Percentiles rank a stretch among this genome's conserved stretches.
Conservation (phyloP, 2,797 vertebrate species). For the Falco columbarius region DNA sequence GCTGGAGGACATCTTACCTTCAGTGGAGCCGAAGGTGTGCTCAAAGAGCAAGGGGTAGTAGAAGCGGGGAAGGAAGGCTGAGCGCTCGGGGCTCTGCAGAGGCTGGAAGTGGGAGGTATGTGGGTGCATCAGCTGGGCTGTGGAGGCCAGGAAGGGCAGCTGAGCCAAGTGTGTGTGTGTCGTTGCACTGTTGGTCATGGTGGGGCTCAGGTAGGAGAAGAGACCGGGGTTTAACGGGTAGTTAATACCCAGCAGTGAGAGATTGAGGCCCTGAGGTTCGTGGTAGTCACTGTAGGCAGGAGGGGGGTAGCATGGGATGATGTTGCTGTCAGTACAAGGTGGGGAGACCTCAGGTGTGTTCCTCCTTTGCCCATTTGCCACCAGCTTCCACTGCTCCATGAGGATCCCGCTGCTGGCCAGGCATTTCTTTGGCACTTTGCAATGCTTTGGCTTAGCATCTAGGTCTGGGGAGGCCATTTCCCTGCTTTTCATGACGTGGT, state of each 20-base stretch:
- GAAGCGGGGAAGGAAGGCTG: constrained; percentile 84
- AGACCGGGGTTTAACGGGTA: constrained; percentile 88
- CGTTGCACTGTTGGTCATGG: constrained; percentile 75
- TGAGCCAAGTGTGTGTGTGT: constrained; percentile 83
- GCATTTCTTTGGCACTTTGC: constrained; percentile 84
- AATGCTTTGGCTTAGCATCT: constrained; percentile 82
- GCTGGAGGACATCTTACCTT: constrained; percentile 69
- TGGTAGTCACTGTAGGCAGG: constrained; percentile 84
- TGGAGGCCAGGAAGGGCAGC: constrained; percentile 90
- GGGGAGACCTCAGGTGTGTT: constrained; percentile 74
- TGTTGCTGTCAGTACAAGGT: constrained; percentile 68
- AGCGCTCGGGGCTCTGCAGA: constrained; percentile 78
- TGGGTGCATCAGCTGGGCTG: constrained; percentile 86
- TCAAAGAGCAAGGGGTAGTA: constrained; percentile 94
- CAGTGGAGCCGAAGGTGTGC: constrained; percentile 78
- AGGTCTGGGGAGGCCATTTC: constrained; percentile 78
- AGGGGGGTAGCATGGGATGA: constrained; percentile 89
- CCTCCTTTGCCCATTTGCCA: constrained; percentile 77
- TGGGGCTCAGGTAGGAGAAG: constrained; percentile 92
- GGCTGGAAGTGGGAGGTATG: constrained; percentile 76
- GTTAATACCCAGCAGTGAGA: constrained; percentile 91
- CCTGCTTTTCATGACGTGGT: constrained; percentile 81
- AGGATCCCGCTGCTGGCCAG: constrained; percentile 74
- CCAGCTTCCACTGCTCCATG: constrained; percentile 88
- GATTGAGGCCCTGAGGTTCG: constrained; percentile 87